These are phyloP conservation scores for Melinaea menophilus DNA, from an alignment of 2,888 invertebrate genomes.

Conservation along the genomic window DNA sequence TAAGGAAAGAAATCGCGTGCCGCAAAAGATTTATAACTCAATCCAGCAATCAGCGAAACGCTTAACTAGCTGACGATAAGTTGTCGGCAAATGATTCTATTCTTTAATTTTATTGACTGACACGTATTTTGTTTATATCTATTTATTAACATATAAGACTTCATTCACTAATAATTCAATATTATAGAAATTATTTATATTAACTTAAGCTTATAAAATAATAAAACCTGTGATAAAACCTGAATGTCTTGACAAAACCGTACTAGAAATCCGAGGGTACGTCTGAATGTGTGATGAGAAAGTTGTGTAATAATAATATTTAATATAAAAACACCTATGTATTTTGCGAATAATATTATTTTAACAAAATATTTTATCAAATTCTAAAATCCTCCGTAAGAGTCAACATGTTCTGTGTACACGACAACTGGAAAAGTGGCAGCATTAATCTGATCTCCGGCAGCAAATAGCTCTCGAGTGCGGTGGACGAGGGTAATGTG, in stretches of 20 bases:
- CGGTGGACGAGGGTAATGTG: constrained; percentile 72
- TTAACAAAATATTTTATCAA: no score
- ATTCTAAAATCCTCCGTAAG: background rate
- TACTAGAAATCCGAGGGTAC: background rate
- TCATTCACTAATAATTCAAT: no score
- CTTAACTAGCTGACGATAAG: constrained; percentile 74
- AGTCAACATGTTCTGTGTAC: constrained; percentile 31
- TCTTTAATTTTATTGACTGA: constrained; percentile 46
- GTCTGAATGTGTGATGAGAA: background rate
- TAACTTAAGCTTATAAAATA: no score
- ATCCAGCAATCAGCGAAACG: constrained; percentile 40
- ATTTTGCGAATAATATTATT: no score
- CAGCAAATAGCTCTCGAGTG: constrained; percentile 71
- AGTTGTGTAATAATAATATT: background rate
- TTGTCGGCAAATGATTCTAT: constrained; percentile 64
- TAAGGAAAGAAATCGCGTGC: no score
- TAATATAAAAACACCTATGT: background rate
- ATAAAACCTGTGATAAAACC: background rate
- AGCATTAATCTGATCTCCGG: constrained; percentile 74
- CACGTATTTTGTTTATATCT: background rate
- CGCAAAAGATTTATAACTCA: no score
- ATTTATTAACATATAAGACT: background rate
- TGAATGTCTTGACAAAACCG: background rate
- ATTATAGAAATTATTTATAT: no score
- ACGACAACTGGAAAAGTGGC: constrained; percentile 73